Base-by-base conservation (phyloP, 1,140 invertebrate genomes). In the Drosophila bifasciata region DNA sequence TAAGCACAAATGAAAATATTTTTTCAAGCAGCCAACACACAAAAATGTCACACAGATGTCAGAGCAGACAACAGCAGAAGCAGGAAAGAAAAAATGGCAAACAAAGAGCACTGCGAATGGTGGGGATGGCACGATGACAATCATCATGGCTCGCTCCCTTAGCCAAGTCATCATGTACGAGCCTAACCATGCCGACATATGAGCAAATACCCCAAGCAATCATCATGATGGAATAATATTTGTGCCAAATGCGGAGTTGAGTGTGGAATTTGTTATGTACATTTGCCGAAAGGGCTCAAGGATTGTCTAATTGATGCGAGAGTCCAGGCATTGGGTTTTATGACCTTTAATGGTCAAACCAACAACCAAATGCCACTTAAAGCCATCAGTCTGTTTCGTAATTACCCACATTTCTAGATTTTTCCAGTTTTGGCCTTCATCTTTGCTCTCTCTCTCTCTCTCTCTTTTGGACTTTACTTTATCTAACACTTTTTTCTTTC, bases 1-100 rank as follows among this genome's bases (percentile, higher is more conserved):
- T 75, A 75, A 75, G 71, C 71, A 57, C 55, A 67, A 75, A 75
- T 75, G 72, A 75, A 75, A 75, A 75, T 67, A 75, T 75, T 75
- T 75, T 75, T 75, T 45, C 61, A 59, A 67, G 70, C 57, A 56
- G 19, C 44, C 68, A 46, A 60, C 44, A 60, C 44, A 56, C 32
- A 67, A 5, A 58, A 74, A 75, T 75, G 71, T 75, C 71, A 74
- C 40, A 40, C 71, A 74, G 53, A 66, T 74, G 71, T 74, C 71
- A 69, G 43, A 4, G 43, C 41, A 43, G 74, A 74, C 70, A 48
- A 50, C 43, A 74, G 48, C 70, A 53, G 70, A 48, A 67, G 7
- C 28, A 49, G 57, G 5, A 44, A 7, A 25, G 25, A 28, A 17
- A 66, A 66, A 63, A 50, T 39, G 45, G 45, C 57, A 43, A 55